Conservation (phyloP, 2,888 invertebrate genomes). For the Polyploca ridens region DNA sequence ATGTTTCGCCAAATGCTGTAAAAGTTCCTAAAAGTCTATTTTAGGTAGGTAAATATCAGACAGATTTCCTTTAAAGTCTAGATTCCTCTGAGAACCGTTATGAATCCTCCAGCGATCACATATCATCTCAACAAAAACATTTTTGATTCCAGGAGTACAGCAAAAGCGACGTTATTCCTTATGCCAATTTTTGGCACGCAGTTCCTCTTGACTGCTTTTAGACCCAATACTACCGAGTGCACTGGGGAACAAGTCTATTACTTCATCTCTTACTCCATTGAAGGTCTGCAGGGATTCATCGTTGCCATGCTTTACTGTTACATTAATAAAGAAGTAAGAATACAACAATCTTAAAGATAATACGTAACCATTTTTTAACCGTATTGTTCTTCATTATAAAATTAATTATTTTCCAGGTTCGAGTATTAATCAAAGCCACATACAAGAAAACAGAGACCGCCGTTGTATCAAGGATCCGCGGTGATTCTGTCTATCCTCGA, state of each 20-base stretch:
- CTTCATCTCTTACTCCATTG: slow-evolving; percentile 83
- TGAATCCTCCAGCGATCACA: background rate
- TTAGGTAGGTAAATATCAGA: too few species aligned
- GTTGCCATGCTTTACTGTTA: slow-evolving; percentile 88
- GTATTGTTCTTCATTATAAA: background rate
- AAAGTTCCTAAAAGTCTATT: too few species aligned
- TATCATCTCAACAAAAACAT: background rate
- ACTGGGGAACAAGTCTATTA: slow-evolving; percentile 83
- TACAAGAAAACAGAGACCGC: slow-evolving; percentile 75
- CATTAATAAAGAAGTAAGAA: slow-evolving; percentile 85
- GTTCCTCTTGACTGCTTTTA: slow-evolving; percentile 85
- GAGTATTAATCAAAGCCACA: slow-evolving; percentile 66
- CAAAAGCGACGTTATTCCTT: slow-evolving; percentile 87
- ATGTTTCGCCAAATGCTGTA: too few species aligned
- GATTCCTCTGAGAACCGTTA: background rate
- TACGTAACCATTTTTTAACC: background rate
- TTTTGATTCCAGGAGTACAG: slow-evolving; percentile 79
- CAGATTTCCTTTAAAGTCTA: too few species aligned
- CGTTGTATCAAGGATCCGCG: slow-evolving; percentile 64
- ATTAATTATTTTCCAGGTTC: slow-evolving; percentile 61
- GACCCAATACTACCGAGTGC: slow-evolving; percentile 80
- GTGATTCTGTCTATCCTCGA: slow-evolving; percentile 57
- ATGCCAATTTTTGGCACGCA: slow-evolving; percentile 89
- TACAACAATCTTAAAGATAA: background rate
- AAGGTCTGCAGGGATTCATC: slow-evolving; percentile 85